A percentile compares a stretch with the other conserved stretches of the same genome.
Conservation (phyloP, 2,113 vertebrate genomes). For the Sebastes fasciatus region DNA sequence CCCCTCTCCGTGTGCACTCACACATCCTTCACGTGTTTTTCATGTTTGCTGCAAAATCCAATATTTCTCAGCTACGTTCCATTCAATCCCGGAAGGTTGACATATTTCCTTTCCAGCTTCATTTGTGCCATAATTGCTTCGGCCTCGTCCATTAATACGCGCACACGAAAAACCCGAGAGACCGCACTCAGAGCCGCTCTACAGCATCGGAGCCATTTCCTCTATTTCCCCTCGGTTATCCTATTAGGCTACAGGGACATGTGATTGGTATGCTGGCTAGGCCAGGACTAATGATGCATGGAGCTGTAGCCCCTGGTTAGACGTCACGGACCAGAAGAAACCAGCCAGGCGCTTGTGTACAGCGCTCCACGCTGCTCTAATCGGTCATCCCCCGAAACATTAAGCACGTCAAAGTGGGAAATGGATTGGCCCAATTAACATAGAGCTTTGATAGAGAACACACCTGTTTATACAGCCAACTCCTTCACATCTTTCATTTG, state of each 20-base stretch:
- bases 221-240: slow-evolving; percentile 59
- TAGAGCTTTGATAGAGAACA: slow-evolving; percentile 59
- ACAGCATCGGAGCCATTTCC: slow-evolving; percentile 48
- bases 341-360: slow-evolving; percentile 41
- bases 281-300: slow-evolving; percentile 71
- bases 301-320: slow-evolving; percentile 73
- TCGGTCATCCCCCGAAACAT: slow-evolving; percentile 73
- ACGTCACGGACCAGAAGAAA: slow-evolving; percentile 62
- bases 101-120: slow-evolving; percentile 52
- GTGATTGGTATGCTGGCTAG: slow-evolving; percentile 68
- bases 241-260: slow-evolving; percentile 59
- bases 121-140: slow-evolving; percentile 59
- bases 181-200: slow-evolving; percentile 32
- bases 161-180: slow-evolving; percentile 35
- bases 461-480: slow-evolving; percentile 62
- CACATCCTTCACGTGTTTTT: slow-evolving; percentile 28
- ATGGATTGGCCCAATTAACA: slow-evolving; percentile 73
- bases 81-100: slow-evolving; percentile 39
- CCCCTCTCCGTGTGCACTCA: not conserved
- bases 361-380: slow-evolving; percentile 47
- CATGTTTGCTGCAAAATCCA: slow-evolving; percentile 40
- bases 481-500: slow-evolving; percentile 54
- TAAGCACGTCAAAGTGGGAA: slow-evolving; percentile 67
- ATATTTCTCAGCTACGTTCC: slow-evolving; percentile 31
- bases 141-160: slow-evolving; percentile 58